Percentiles rank a stretch among this genome's conserved stretches.
Evolutionary conservation across 2,113 vertebrate species (phyloP).

Genomic region (Mixornis gularis): DNA sequence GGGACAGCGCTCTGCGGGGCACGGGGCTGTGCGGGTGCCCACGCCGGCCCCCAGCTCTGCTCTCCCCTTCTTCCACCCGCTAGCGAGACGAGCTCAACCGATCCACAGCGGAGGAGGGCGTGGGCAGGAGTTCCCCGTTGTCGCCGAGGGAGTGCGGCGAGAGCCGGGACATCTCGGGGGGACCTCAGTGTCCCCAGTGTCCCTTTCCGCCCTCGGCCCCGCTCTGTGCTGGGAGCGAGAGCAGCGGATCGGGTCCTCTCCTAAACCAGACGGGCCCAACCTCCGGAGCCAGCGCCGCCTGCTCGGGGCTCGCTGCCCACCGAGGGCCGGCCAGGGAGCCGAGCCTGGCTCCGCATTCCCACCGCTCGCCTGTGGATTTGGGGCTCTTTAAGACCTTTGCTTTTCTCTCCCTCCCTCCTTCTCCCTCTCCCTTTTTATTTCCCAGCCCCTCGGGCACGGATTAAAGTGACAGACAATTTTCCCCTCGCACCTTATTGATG

Average conservation of each 20-base stretch:
- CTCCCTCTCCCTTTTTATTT: constrained; percentile 57
- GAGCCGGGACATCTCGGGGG: not conserved
- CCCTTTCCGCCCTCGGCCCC: no score
- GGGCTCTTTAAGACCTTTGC: constrained; percentile 69
- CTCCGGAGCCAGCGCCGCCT: not conserved
- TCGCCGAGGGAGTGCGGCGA: not conserved
- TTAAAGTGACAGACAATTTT: constrained; percentile 78
- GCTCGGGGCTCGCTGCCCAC: constrained; percentile 33
- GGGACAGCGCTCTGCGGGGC: not conserved
- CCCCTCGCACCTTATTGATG: constrained; percentile 76
- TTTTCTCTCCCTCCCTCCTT: constrained; percentile 41
- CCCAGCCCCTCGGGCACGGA: constrained; percentile 77
- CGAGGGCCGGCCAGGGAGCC: constrained; percentile 50
- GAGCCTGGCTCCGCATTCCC: constrained; percentile 51
- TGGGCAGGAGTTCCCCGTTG: not conserved
- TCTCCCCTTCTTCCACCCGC: not conserved
- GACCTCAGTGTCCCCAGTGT: not conserved
- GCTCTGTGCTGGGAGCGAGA: not conserved
- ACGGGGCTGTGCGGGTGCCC: no score
- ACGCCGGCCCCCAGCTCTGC: not conserved
- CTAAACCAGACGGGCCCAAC: not conserved
- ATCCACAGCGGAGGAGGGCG: not conserved
- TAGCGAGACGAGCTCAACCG: not conserved
- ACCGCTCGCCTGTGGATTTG: constrained; percentile 68
- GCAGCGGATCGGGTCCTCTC: not conserved